Conservation (phyloP, 2,113 vertebrate genomes). For the Etheostoma cragini region DNA sequence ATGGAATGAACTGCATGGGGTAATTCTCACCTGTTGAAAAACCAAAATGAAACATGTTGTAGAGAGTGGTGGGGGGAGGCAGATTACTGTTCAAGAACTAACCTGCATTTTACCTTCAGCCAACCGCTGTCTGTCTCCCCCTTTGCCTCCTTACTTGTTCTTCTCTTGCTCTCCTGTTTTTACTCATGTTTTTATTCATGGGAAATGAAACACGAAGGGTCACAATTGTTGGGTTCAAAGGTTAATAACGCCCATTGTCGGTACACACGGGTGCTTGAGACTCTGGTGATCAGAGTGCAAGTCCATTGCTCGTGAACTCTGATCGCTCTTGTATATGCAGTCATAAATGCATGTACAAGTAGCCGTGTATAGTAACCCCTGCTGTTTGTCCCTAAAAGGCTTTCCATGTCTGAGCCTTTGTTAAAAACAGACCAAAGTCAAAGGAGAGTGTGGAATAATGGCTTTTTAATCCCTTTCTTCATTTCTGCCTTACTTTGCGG, state of each 20-base stretch:
- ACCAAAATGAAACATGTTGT: conserved; percentile 83
- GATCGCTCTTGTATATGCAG: conserved; percentile 21
- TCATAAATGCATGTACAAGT: conserved; percentile 85
- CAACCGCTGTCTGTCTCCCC: conserved; percentile 19
- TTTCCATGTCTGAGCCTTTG: conserved; percentile 92
- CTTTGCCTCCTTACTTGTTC: conserved; percentile 27
- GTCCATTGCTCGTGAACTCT: conserved; percentile 10
- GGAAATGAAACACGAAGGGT: conserved; percentile 31
- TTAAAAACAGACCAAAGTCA: conserved; percentile 77
- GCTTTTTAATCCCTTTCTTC: conserved; percentile 81
- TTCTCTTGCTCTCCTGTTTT: conserved; percentile 55
- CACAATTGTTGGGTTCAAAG: conserved; percentile 40
- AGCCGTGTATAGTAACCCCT: conserved; percentile 81
- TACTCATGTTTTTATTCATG: conserved; percentile 72
- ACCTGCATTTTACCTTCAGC: conserved; percentile 49
- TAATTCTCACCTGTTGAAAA: conserved; percentile 95
- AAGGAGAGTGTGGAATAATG: conserved; percentile 53
- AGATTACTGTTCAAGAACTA: conserved; percentile 40
- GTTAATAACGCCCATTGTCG: conserved; percentile 43
- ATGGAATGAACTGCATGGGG: conserved; percentile 99
- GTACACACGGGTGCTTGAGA: conserved; percentile 35
- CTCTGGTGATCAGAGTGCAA: conserved; percentile 37
- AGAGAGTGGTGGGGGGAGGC: conserved; percentile 78
- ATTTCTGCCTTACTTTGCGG: conserved; percentile 14
- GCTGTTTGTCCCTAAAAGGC: conserved; percentile 92